These are phyloP conservation scores for Bombyx mandarina DNA, from an alignment of 1,140 invertebrate genomes.

Conservation along the genomic window DNA sequence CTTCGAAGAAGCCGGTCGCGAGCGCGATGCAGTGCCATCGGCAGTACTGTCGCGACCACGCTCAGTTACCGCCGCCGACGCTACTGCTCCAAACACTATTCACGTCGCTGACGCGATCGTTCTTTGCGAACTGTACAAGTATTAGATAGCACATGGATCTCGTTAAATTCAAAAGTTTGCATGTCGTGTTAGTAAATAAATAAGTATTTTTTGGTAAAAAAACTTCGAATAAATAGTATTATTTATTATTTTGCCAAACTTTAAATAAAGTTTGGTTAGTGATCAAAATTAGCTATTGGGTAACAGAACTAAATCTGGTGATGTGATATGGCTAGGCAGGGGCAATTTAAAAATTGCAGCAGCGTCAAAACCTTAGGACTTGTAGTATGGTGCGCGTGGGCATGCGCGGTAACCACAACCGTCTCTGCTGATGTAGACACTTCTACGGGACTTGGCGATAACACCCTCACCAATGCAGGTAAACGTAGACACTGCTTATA, in stretches of 20 bases:
- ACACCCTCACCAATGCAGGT: constrained; percentile 64
- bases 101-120: constrained; percentile 8
- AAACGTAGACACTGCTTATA: constrained; percentile 3
- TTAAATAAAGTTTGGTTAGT: constrained; percentile 12
- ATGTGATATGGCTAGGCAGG: constrained; percentile 59
- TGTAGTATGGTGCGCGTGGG: constrained; percentile 37
- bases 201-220: too few species aligned
- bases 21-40: constrained; percentile 42
- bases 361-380: constrained; percentile 23
- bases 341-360: constrained; percentile 23
- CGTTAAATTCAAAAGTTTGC: constrained; percentile 1
- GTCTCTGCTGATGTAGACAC: constrained; percentile 58
- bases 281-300: constrained; percentile 5
- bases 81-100: constrained; percentile 23
- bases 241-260: not conserved
- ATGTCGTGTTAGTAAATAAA: not conserved
- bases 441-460: constrained; percentile 56
- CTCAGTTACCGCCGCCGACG: constrained; percentile 24
- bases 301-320: constrained; percentile 32
- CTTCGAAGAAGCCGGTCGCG: constrained; percentile 56
- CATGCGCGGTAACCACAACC: constrained; percentile 30
- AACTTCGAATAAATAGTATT: not conserved
- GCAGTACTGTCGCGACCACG: constrained; percentile 53
- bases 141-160: constrained; percentile 8
- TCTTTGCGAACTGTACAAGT: constrained; percentile 15